Evolutionary conservation across 2,888 invertebrate species (phyloP), one percentile per base, ranked within the genome.

Genomic region (Hirtodrosophila alboralis): DNA sequence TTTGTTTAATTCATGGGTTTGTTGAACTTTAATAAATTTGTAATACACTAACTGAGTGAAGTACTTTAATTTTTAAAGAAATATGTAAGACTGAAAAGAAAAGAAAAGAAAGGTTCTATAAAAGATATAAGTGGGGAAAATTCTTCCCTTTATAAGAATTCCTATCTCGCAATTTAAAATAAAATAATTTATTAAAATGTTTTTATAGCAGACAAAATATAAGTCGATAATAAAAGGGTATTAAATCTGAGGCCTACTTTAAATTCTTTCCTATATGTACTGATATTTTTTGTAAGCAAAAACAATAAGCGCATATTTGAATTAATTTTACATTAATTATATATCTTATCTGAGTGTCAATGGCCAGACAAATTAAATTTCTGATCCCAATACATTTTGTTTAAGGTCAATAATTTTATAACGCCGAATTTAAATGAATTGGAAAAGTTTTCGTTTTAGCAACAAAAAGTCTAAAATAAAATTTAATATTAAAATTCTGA

Each of bases 1-100:
- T 18, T 10, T 12, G 21, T 36, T 13, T n/a, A 9, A n/a, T 3
- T 27, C 49, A 60, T 65, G 54, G 31, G 66, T 60, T 69, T 30
- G 27, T 60, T 69, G 54, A 69, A 54, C 71, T 33, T 31, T 28
- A 45, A 10, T n/a, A 21, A 59, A 23, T 23, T 8, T 21, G n/a
- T 0, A 14, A 45, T 63, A 58, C 37, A 0, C 40, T 36, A n/a
- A 7, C 4, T 7, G 8, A 4, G 1, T 1, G 21, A 7, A 5
- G 38, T 14, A 18, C 37, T 6, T 8, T n/a, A 5, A 16, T 9
- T 16, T 41, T 1, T 5, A 6, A 1, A n/a, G 8, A 5, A 21
- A 30, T 18, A 4, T 12, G 27, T 10, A 16, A 8, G 0, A 31
- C 7, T 34, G 5, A 9, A 5, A 16, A 21, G 3, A 21, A 23